Evolutionary conservation across 2,888 invertebrate species (phyloP), one percentile per base, ranked within the genome.

Genomic region (Bhutanitis thaidina): DNA sequence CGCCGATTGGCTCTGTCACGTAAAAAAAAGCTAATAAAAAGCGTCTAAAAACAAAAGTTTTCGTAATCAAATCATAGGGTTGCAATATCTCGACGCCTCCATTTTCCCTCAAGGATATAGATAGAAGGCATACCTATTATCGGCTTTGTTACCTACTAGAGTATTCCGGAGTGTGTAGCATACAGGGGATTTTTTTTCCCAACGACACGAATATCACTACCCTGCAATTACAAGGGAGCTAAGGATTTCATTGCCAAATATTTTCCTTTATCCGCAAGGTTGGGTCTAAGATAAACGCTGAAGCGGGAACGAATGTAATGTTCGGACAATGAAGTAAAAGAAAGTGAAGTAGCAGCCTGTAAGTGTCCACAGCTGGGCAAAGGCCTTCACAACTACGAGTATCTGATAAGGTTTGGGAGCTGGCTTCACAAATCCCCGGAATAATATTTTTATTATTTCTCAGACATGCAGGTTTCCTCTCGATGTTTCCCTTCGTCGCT

Each of bases 161-260:
- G 60, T 56, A 60, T 59, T 60, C 58, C 52, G 51, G 43, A 39
- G 46, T 32, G 39, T 50, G 52, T 49, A 49, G 53, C 49, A 44
- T 50, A 47, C 32, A 50, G 38, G 20, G 32, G 46, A 45, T 47
- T 38, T 53, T n/a, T n/a, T 49, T 54, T 53, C 20, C 51, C 61
- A 49, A 43, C 36, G 30, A 43, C 45, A 49, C 54, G 57, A 53
- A 61, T 58, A 57, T 56, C 48, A 52, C 52, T 58, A 39, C 43
- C 37, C 49, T 29, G 52, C 81, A 83, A 86, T 86, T 84, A 85
- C 80, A 72, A 68, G 64, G 68, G 67, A 68, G 63, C 78, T 65
- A 69, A 77, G 74, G 80, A 83, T 85, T 83, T 82, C 79, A 83
- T 84, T 83, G 80, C 74, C 82, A 83, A 86, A 85, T 84, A 85